A percentile compares a stretch with the other conserved stretches of the same genome.
phyloP scores from a whole-genome alignment of 2,797 vertebrate species.

The Gobio occitaniae region DNA sequence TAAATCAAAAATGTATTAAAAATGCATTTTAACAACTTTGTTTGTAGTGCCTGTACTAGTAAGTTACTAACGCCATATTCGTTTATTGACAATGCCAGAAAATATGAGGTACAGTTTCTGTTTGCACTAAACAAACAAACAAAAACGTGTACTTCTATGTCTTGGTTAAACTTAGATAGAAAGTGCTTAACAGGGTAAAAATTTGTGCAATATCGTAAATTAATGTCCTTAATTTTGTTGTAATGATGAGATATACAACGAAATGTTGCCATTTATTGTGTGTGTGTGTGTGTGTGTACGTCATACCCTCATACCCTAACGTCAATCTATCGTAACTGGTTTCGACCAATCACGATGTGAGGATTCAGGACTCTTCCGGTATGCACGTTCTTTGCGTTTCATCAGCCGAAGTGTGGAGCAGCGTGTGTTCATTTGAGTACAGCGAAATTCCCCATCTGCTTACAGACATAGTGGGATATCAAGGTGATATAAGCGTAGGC shows the following conservation, averaged over 20 bases:
- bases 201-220: neutral
- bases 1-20: too few species aligned
- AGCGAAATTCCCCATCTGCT: constrained; percentile 24
- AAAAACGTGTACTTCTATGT: too few species aligned
- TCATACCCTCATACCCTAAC: neutral
- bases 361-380: constrained; percentile 55
- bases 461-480: constrained; percentile 37
- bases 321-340: neutral
- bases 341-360: constrained; percentile 56
- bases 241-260: too few species aligned
- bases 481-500: constrained; percentile 59
- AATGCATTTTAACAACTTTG: too few species aligned
- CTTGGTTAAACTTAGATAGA: neutral
- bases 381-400: constrained; percentile 52
- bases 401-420: constrained; percentile 48
- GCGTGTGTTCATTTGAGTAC: constrained; percentile 47
- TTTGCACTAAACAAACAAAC: neutral
- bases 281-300: too few species aligned
- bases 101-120: neutral
- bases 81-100: neutral
- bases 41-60: too few species aligned
- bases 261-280: neutral
- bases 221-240: neutral
- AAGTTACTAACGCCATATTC: neutral
- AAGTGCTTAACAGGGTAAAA: neutral